These are phyloP conservation scores for Calosoma granatense DNA, from an alignment of 1,140 invertebrate species.

Conservation along the genomic window DNA sequence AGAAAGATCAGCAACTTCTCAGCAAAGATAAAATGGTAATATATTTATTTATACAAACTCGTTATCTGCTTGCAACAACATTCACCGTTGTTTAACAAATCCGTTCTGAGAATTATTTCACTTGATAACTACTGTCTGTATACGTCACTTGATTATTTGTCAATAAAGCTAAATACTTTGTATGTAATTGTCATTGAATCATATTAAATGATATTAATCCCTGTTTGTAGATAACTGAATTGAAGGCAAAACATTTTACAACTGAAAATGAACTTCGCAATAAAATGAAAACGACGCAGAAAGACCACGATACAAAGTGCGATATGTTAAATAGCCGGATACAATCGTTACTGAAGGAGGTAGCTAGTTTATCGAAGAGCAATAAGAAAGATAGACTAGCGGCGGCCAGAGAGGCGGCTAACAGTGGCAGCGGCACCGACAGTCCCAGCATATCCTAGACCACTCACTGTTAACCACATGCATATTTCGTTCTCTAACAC, in stretches of 20 bases:
- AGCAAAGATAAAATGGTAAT: conserved; percentile 84
- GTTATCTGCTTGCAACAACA: no score
- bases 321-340: conserved; percentile 69
- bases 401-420: conserved; percentile 44
- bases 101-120: no score
- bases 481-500: no score
- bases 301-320: conserved; percentile 70
- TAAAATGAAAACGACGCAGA: conserved; percentile 73
- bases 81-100: no score
- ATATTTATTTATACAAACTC: conserved; percentile 9
- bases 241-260: conserved; percentile 86
- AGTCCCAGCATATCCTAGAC: conserved; percentile 50
- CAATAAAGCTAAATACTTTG: no score
- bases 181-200: no score
- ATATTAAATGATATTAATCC: no score
- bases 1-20: conserved; percentile 78
- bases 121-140: no score
- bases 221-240: conserved; percentile 71
- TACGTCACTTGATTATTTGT: no score
- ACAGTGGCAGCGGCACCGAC: conserved; percentile 65
- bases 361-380: conserved; percentile 71
- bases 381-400: conserved; percentile 51
- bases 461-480: no score
- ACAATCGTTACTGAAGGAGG: conserved; percentile 67
- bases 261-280: conserved; percentile 73